Evolutionary conservation across 2,113 vertebrate genomes (phyloP).

Genomic region (Origma solitaria): DNA sequence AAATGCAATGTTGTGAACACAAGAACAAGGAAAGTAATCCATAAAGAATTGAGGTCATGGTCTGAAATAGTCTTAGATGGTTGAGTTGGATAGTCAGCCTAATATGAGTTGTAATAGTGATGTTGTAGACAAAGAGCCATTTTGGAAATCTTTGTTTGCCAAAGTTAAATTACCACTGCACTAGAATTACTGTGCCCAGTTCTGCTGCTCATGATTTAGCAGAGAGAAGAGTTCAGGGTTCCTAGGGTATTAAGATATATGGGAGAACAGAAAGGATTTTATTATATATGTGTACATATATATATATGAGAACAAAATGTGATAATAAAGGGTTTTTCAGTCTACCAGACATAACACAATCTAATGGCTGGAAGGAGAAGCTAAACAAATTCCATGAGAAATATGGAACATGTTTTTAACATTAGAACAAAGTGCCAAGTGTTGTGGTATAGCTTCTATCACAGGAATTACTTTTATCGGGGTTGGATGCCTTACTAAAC

Average conservation of each 20-base stretch:
- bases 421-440: slow-evolving; percentile 37
- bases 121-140: slow-evolving; percentile 6
- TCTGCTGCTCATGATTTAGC: background rate
- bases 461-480: slow-evolving; percentile 37
- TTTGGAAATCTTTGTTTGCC: background rate
- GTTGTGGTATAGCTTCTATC: slow-evolving; percentile 46
- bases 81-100: slow-evolving; percentile 18
- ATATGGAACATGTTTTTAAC: slow-evolving; percentile 18
- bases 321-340: slow-evolving; percentile 42
- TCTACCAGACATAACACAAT: slow-evolving; percentile 26
- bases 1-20: slow-evolving; percentile 47
- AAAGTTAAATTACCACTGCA: background rate
- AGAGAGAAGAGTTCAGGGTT: background rate
- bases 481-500: slow-evolving; percentile 15
- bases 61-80: slow-evolving; percentile 37
- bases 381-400: slow-evolving; percentile 54
- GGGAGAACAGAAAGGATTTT: background rate
- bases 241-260: background rate
- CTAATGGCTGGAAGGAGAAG: slow-evolving; percentile 20
- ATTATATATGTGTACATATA: background rate
- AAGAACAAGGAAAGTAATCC: slow-evolving; percentile 47
- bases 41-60: slow-evolving; percentile 55
- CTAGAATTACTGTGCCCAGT: background rate
- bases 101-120: background rate
- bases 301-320: slow-evolving; percentile 14